Base-by-base conservation (phyloP, 1,140 invertebrate genomes). In the Palaemon carinicauda region DNA sequence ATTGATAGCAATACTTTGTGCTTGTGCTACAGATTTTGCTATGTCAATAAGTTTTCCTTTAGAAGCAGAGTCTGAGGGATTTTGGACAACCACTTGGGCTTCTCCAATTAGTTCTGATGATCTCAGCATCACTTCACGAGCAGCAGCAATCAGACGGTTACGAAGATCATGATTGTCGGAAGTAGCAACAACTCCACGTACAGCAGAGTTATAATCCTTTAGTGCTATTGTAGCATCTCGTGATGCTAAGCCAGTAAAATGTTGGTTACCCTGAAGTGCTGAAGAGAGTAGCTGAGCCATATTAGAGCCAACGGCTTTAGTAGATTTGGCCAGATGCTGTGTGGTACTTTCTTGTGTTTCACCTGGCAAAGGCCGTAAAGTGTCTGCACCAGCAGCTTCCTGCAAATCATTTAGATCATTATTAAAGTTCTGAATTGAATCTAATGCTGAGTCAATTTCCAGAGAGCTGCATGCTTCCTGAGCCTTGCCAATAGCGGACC, bases 391-490 rank as follows among this genome's bases (percentile, higher is more conserved):
- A 0, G 96, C 95, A 0, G 96, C 95, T 87, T 94, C 93, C 83
- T 95, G 94, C 84, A 97, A 95, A 89, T 97, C 96, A 15, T 95
- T 92, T 0, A 99, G 91, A 90, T 99, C 97, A 56, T 94, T 94
- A 90, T 96, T 95, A 33, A 99, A 92, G 71, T 94, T 94, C 4
- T 94, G 92, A 41, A 99, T 95, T 24, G 97, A 91, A 77, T 97
- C 96, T 24, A 96, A 92, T 0, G 97, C 97, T 0, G 96, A 95
- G 89, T 96, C 95, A 69, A 96, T 91, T 90, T 98, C 97, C 86
- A 97, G 92, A n/a, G 96, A 96, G 88, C 95, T 96, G 91, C 96
- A 98, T 1, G 95, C 95, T 90, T 97, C 95, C 89, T 96, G 95
- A 0, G 97, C 96, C 33, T 97, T 95, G 75, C 94, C 94, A 0